Evolutionary conservation across 2,888 invertebrate species (phyloP).

Genomic region (Ceratothoa steindachneri): DNA sequence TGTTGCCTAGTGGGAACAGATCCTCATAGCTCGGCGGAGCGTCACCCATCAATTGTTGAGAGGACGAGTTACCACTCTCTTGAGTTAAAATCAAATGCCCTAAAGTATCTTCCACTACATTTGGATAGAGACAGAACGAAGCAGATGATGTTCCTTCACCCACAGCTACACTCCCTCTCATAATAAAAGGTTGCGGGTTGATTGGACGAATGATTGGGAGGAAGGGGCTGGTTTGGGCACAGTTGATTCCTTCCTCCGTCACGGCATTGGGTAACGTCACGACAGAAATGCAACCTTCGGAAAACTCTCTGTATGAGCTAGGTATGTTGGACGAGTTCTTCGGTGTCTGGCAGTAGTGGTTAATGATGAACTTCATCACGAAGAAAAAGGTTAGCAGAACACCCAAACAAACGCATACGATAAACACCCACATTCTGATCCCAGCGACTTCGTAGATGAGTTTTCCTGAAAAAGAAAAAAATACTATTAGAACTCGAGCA

Average conservation of each 20-base stretch:
- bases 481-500: too few species aligned
- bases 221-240: not conserved
- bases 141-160: not conserved
- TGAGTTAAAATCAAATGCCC: not conserved
- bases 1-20: not conserved
- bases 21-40: not conserved
- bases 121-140: not conserved
- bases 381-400: not conserved
- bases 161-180: not conserved
- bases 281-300: not conserved
- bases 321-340: not conserved
- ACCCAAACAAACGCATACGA: not conserved
- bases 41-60: not conserved
- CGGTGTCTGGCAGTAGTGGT: not conserved
- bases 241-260: not conserved
- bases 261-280: not conserved
- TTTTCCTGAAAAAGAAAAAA: too few species aligned
- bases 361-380: not conserved
- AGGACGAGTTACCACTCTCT: not conserved
- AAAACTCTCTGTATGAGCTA: not conserved
- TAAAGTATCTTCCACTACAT: not conserved
- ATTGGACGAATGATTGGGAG: not conserved
- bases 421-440: conserved; percentile 7
- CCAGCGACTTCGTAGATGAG: too few species aligned
- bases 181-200: not conserved